Conservation (phyloP, 2,113 vertebrate species). For the Mixornis gularis region DNA sequence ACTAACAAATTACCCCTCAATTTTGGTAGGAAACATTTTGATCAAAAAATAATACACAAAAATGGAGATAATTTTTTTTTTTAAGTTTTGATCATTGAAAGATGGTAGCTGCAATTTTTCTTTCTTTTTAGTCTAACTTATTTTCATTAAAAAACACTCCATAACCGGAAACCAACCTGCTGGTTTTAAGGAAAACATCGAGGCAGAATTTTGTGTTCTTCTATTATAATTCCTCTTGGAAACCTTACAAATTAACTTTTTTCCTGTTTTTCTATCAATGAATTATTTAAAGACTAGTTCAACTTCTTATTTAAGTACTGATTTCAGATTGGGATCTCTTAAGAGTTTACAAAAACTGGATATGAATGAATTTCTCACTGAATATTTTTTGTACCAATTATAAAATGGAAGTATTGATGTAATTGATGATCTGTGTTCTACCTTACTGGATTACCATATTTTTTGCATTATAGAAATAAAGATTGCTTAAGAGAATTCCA, state of each 20-base stretch:
- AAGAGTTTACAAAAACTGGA: background rate
- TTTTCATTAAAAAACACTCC: background rate
- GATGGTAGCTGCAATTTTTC: background rate
- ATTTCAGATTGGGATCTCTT: background rate
- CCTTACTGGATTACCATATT: background rate
- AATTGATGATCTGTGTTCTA: background rate
- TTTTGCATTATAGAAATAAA: background rate
- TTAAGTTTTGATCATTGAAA: background rate
- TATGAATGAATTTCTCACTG: background rate
- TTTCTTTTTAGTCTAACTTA: background rate
- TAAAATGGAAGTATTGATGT: background rate
- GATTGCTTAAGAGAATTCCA: background rate
- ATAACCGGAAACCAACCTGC: background rate
- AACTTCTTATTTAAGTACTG: background rate
- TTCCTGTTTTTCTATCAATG: background rate
- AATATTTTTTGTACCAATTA: background rate
- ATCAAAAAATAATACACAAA: background rate
- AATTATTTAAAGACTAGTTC: background rate
- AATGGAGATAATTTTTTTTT: background rate
- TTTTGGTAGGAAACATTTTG: background rate
- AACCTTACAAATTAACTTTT: background rate
- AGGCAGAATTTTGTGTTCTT: background rate
- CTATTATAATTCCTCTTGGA: background rate
- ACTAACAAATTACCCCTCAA: background rate
- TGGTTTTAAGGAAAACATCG: background rate